These are phyloP conservation scores for Microplitis mediator DNA, from an alignment of 1,140 invertebrate species.

Conservation along the genomic window DNA sequence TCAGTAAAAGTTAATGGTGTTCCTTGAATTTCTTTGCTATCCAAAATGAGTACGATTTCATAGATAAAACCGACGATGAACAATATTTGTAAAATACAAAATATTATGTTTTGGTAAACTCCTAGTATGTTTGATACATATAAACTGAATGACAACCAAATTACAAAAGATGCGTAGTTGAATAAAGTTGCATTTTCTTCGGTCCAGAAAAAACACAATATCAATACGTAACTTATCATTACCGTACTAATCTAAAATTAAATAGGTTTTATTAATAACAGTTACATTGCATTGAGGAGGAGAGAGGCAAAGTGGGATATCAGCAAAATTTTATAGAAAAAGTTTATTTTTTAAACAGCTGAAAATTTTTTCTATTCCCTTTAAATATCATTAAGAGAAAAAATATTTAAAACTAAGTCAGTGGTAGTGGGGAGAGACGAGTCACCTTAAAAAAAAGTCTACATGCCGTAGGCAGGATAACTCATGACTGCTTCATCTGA, in stretches of 20 bases:
- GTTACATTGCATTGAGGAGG: no score
- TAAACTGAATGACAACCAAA: constrained; percentile 70
- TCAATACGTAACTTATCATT: constrained; percentile 60
- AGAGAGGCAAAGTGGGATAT: no score
- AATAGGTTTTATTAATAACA: constrained; percentile 14
- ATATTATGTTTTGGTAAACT: constrained; percentile 66
- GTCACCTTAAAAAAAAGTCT: no score
- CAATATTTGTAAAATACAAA: constrained; percentile 62
- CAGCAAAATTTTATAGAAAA: no score
- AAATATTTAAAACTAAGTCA: no score
- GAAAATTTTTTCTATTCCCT: no score
- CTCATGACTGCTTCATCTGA: no score
- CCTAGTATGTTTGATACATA: constrained; percentile 68
- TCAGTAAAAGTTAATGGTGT: constrained; percentile 53
- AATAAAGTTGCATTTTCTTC: constrained; percentile 66
- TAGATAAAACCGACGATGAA: constrained; percentile 65
- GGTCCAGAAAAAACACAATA: constrained; percentile 67
- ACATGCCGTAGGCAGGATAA: no score
- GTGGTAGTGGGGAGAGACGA: no score
- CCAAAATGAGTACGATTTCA: constrained; percentile 59
- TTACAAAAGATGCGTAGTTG: constrained; percentile 63
- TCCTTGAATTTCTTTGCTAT: constrained; percentile 49
- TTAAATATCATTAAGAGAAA: no score
- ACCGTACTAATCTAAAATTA: constrained; percentile 59
- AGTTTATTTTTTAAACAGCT: no score